A percentile compares a stretch with the other conserved stretches of the same genome.
phyloP scores from a whole-genome alignment of 2,888 invertebrate species.

The Luperina nickerlii region DNA sequence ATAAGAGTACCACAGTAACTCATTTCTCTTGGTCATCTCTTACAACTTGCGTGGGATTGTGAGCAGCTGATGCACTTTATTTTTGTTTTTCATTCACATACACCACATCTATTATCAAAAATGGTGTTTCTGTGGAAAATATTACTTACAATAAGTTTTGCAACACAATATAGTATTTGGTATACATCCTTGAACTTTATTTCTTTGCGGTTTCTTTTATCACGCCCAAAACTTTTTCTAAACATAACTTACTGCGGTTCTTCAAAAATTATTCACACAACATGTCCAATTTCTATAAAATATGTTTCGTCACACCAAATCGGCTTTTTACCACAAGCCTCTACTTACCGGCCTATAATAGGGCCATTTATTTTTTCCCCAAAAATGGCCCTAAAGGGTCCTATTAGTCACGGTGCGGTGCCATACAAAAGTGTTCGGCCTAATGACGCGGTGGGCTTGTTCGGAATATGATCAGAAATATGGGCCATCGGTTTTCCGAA shows the following conservation, averaged over 20 bases:
- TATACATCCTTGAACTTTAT: constrained; percentile 21
- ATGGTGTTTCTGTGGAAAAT: background rate
- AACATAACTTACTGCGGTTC: constrained; percentile 40
- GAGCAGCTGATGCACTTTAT: constrained; percentile 43
- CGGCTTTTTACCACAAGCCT: constrained; percentile 76
- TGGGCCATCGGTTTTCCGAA: constrained; percentile 58
- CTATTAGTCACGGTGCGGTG: constrained; percentile 86
- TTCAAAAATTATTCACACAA: constrained; percentile 69
- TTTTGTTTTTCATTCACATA: constrained; percentile 21
- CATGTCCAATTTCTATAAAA: constrained; percentile 75
- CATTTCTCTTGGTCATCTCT: constrained; percentile 59
- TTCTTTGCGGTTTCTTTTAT: constrained; percentile 57
- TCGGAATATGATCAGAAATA: constrained; percentile 67
- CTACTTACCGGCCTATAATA: constrained; percentile 71
- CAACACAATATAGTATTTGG: background rate
- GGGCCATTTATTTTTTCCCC: constrained; percentile 82
- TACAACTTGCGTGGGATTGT: constrained; percentile 55
- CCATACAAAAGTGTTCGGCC: constrained; percentile 74
- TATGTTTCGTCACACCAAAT: constrained; percentile 73
- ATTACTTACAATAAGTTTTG: background rate
- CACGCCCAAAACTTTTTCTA: constrained; percentile 48
- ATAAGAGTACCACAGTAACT: constrained; percentile 55
- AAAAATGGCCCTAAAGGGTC: constrained; percentile 82
- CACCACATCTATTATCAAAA: background rate
- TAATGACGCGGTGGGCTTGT: constrained; percentile 72